Conservation (phyloP, 2,113 vertebrate species). For the Eretmochelys imbricata region DNA sequence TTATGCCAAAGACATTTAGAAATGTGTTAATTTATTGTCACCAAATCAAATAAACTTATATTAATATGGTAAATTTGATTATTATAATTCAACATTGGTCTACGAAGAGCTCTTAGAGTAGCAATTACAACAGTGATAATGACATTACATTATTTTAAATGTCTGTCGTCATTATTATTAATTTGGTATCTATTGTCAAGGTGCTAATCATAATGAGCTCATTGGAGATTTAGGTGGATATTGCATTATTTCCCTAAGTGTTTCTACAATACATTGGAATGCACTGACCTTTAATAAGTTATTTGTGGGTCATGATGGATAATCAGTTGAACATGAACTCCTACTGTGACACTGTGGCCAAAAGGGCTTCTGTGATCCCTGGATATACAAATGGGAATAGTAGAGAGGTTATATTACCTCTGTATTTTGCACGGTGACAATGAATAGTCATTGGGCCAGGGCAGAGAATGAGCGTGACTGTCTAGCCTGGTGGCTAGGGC, state of each 20-base stretch:
- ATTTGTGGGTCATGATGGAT: not conserved
- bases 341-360: accelerated
- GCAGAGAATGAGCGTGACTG: not conserved
- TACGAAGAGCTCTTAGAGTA: conserved; percentile 51
- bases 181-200: conserved; percentile 35
- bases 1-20: conserved; percentile 36
- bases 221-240: conserved; percentile 44
- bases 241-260: conserved; percentile 40
- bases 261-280: not conserved
- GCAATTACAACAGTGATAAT: conserved; percentile 18
- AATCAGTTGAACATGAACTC: not conserved
- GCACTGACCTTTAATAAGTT: not conserved
- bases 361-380: not conserved
- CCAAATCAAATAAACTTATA: conserved; percentile 58
- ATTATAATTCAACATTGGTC: conserved; percentile 34
- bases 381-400: not conserved
- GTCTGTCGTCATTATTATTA: conserved; percentile 42
- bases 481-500: not conserved
- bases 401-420: not conserved
- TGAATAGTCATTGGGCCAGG: not conserved
- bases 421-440: not conserved
- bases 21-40: conserved; percentile 36
- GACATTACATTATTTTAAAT: conserved; percentile 46
- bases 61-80: conserved; percentile 39
- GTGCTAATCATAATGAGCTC: conserved; percentile 29